A percentile compares a stretch with the other conserved stretches of the same genome.
phyloP scores from a whole-genome alignment of 2,888 invertebrate species.

The Thalpophila matura region DNA sequence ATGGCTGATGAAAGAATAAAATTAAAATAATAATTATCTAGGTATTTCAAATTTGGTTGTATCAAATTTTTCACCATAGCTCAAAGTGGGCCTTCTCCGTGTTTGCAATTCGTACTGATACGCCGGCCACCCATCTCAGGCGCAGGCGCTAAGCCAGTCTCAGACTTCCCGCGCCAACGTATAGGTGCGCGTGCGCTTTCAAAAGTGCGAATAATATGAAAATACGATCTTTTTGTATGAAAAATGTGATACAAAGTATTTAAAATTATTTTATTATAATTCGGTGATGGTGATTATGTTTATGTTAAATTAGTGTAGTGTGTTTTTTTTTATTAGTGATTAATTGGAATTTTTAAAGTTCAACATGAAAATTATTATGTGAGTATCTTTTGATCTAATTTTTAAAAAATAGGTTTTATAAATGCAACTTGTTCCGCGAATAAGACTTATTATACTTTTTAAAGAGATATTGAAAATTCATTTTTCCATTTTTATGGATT shows the following conservation, averaged over 20 bases:
- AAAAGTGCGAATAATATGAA: slow-evolving; percentile 44
- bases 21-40: too few relatives aligned
- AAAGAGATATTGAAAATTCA: neutral
- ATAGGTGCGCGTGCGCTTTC: slow-evolving; percentile 52
- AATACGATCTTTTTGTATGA: slow-evolving; percentile 38
- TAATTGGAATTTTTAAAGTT: slow-evolving; percentile 42
- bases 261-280: slow-evolving; percentile 25
- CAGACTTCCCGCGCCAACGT: slow-evolving; percentile 56
- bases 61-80: too few relatives aligned
- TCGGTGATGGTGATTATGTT: slow-evolving; percentile 58
- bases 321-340: slow-evolving; percentile 28
- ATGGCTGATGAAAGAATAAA: too few relatives aligned
- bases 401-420: neutral
- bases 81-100: slow-evolving; percentile 35
- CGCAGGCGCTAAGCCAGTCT: slow-evolving; percentile 61
- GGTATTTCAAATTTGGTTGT: too few relatives aligned
- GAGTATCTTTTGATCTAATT: slow-evolving; percentile 52
- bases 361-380: slow-evolving; percentile 68
- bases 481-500: neutral
- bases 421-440: slow-evolving; percentile 18
- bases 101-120: slow-evolving; percentile 6
- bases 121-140: slow-evolving; percentile 34
- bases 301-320: slow-evolving; percentile 48
- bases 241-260: slow-evolving; percentile 52
- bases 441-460: neutral